phyloP scores from a whole-genome alignment of 2,888 invertebrate species.

The Pandemis heparana region DNA sequence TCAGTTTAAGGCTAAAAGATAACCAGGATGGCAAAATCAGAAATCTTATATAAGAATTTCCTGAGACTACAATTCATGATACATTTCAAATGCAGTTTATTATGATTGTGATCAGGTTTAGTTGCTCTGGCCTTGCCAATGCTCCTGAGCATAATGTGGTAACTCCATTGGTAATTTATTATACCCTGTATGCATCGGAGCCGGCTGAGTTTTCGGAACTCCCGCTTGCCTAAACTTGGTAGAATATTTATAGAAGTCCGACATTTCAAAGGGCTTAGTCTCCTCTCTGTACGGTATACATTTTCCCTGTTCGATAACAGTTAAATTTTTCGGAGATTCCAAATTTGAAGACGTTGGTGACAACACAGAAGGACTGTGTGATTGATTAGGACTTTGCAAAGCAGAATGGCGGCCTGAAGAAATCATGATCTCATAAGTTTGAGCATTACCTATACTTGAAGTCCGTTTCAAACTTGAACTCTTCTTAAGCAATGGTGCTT shows the following conservation, averaged over 20 bases:
- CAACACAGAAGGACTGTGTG: constrained; percentile 71
- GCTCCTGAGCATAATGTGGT: constrained; percentile 75
- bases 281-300: constrained; percentile 97
- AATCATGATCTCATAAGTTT: constrained; percentile 78
- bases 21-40: background rate
- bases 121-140: constrained; percentile 74
- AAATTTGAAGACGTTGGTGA: constrained; percentile 85
- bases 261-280: constrained; percentile 98
- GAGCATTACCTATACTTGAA: constrained; percentile 84
- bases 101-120: constrained; percentile 47
- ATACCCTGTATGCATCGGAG: constrained; percentile 64
- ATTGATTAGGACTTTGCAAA: constrained; percentile 75
- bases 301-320: constrained; percentile 94
- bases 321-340: constrained; percentile 93
- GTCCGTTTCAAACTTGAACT: constrained; percentile 82
- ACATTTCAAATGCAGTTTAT: background rate
- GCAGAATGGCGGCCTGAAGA: constrained; percentile 78
- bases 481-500: constrained; percentile 69
- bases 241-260: constrained; percentile 99
- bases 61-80: background rate
- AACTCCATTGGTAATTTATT: constrained; percentile 78
- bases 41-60: too few relatives aligned
- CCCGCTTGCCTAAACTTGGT: constrained; percentile 93
- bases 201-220: constrained; percentile 63
- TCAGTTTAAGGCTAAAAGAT: background rate